Evolutionary conservation across 2,888 invertebrate species (phyloP).

Genomic region (Pyrrhosoma nymphula): DNA sequence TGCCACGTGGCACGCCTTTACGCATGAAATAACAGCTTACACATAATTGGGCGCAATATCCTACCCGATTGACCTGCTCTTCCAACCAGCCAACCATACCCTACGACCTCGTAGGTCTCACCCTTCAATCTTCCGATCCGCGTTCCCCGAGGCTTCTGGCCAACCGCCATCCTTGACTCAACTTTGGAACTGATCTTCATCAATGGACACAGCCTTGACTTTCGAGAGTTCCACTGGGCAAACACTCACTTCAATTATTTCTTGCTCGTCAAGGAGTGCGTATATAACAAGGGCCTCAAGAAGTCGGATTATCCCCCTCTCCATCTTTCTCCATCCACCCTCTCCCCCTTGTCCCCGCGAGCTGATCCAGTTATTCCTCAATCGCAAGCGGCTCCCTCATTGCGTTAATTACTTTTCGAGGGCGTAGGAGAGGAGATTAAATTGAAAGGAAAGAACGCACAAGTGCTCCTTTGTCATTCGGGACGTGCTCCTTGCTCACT

Average conservation of each 20-base stretch:
- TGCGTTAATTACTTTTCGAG: background rate
- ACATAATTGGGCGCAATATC: too few species aligned
- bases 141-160: background rate
- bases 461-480: background rate
- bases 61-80: too few species aligned
- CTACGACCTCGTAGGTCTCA: too few species aligned
- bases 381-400: background rate
- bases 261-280: background rate
- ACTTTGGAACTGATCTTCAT: background rate
- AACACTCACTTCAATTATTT: background rate
- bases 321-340: background rate
- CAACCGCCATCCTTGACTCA: background rate
- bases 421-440: background rate
- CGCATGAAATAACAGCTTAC: too few species aligned
- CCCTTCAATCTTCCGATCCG: background rate
- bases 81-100: too few species aligned
- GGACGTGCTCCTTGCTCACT: background rate
- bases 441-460: background rate
- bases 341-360: background rate
- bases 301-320: background rate
- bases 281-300: background rate
- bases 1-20: too few species aligned
- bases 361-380: background rate
- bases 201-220: background rate
- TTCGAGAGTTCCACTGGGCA: background rate